phyloP scores from a whole-genome alignment of 1,140 invertebrate genomes.

The Macrotrachela quadricornifera region DNA sequence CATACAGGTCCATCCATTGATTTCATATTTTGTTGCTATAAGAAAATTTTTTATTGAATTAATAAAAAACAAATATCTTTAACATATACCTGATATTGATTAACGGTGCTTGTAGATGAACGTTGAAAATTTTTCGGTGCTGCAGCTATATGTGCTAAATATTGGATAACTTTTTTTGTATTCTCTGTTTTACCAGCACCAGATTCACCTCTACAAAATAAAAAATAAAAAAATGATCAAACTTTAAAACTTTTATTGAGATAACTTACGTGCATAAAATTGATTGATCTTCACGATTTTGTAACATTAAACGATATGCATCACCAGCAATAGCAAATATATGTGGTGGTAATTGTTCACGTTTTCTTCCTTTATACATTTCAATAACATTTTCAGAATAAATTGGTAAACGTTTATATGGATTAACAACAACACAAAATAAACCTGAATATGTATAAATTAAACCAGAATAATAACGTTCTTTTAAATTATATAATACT shows the following conservation, averaged over 20 bases:
- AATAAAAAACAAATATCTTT: too few species aligned
- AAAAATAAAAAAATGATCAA: not conserved
- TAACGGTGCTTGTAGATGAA: too few species aligned
- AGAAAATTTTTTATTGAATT: too few species aligned
- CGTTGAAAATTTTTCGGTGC: slow-evolving; percentile 31
- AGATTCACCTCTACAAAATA: slow-evolving; percentile 61
- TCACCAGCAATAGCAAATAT: slow-evolving; percentile 97
- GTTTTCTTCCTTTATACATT: slow-evolving; percentile 93
- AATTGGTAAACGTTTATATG: slow-evolving; percentile 92
- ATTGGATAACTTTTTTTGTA: slow-evolving; percentile 99
- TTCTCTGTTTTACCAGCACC: slow-evolving; percentile 99
- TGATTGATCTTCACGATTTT: slow-evolving; percentile 98
- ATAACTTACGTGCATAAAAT: slow-evolving; percentile 69
- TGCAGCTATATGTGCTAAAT: slow-evolving; percentile 88
- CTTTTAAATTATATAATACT: slow-evolving; percentile 95
- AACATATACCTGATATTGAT: too few species aligned
- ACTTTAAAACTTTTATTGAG: not conserved
- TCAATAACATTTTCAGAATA: slow-evolving; percentile 98
- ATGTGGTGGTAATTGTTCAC: slow-evolving; percentile 95
- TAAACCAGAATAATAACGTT: slow-evolving; percentile 91
- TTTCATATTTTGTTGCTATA: too few species aligned
- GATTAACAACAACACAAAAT: slow-evolving; percentile 97
- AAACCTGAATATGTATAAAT: slow-evolving; percentile 98
- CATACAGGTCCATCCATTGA: too few species aligned
- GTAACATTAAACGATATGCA: slow-evolving; percentile 88